phyloP scores from a whole-genome alignment of 2,888 invertebrate species.

The Cerastis leucographa region DNA sequence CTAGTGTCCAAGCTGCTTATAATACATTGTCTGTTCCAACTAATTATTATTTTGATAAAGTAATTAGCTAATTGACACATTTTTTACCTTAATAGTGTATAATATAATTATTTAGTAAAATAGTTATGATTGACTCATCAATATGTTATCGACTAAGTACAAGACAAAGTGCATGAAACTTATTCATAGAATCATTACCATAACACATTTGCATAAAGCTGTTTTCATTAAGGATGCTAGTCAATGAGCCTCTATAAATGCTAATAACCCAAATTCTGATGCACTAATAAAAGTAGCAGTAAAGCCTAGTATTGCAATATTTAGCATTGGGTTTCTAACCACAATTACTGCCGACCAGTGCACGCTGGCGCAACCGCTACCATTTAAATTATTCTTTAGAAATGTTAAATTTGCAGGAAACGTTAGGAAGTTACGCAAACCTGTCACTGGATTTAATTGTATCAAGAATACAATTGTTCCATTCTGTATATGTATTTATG shows the following conservation, averaged over 20 bases:
- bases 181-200: conserved; percentile 32
- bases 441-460: conserved; percentile 35
- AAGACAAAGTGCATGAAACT: conserved; percentile 16
- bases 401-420: conserved; percentile 58
- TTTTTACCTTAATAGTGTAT: not conserved
- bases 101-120: conserved; percentile 1
- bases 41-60: conserved; percentile 5
- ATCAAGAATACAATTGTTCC: conserved; percentile 10
- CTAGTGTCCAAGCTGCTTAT: not conserved
- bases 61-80: not conserved
- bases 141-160: conserved; percentile 4
- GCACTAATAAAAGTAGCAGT: conserved; percentile 31
- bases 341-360: conserved; percentile 62
- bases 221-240: conserved; percentile 17
- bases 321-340: conserved; percentile 71
- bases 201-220: conserved; percentile 28
- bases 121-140: conserved; percentile 21
- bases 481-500: not conserved
- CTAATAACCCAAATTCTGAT: conserved; percentile 43
- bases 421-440: conserved; percentile 56
- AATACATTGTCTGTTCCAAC: not conserved
- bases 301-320: conserved; percentile 54
- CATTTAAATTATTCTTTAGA: conserved; percentile 55
- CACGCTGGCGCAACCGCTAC: conserved; percentile 48
- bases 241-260: conserved; percentile 30